Evolutionary conservation across 2,888 invertebrate species (phyloP).

Genomic region (Cheiracanthium punctorium): DNA sequence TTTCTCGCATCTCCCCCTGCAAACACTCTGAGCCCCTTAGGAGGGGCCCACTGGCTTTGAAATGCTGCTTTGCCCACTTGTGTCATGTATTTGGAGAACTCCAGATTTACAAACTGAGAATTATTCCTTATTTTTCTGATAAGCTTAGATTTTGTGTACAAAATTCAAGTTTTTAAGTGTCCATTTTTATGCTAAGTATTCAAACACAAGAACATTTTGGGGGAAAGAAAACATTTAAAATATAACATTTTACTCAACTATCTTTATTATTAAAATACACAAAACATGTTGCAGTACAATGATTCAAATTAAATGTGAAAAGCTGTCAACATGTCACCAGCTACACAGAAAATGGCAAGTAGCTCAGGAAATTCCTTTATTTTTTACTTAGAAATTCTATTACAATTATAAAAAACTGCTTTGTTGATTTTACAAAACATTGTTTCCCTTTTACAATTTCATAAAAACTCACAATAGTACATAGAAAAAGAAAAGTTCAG

Average conservation of each 20-base stretch:
- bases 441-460: constrained; percentile 39
- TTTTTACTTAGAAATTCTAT: constrained; percentile 57
- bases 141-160: no score
- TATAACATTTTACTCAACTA: constrained; percentile 45
- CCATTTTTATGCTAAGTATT: no score
- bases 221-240: not conserved
- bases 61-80: no score
- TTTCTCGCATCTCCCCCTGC: no score
- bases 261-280: constrained; percentile 70
- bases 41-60: no score
- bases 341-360: constrained; percentile 65
- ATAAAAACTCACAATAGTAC: constrained; percentile 54
- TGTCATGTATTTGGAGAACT: no score
- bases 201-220: not conserved
- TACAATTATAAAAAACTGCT: constrained; percentile 61
- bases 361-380: constrained; percentile 41
- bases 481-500: constrained; percentile 56
- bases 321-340: constrained; percentile 64
- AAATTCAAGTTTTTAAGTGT: no score
- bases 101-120: no score
- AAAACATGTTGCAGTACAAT: constrained; percentile 67
- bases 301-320: constrained; percentile 60
- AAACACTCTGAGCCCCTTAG: no score
- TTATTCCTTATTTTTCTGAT: no score
- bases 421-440: constrained; percentile 58